Conservation (phyloP, 2,888 invertebrate species). For the Cordylochernes scorpioides region DNA sequence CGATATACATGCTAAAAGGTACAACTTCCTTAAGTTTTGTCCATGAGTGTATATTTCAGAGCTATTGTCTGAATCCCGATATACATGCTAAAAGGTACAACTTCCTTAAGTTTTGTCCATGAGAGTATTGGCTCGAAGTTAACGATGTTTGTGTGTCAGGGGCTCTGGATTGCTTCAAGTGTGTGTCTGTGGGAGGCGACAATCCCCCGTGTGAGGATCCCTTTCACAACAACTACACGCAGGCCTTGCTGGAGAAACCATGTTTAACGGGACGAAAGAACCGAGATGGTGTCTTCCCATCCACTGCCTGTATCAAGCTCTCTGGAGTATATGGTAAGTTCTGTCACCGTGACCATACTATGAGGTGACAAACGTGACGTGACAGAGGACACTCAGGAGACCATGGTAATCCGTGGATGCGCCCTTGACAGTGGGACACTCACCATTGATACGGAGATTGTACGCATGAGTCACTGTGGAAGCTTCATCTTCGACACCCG, state of each 20-base stretch:
- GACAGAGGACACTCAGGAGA: conserved; percentile 18
- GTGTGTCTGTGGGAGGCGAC: conserved; percentile 63
- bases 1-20: no score
- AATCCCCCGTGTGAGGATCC: conserved; percentile 80
- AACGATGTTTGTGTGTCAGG: no score
- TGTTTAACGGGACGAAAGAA: conserved; percentile 84
- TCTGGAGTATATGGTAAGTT: conserved; percentile 67
- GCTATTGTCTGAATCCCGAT: no score
- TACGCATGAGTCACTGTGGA: conserved; percentile 27
- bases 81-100: no score
- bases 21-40: no score
- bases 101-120: no score
- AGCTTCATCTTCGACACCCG: conserved; percentile 24
- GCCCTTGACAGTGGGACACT: conserved; percentile 28
- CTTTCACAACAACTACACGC: conserved; percentile 68
- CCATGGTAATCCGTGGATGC: conserved; percentile 27
- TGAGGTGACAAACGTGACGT: no score
- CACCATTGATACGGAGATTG: conserved; percentile 29
- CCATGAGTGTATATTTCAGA: no score
- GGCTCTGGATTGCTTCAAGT: conserved; percentile 88
- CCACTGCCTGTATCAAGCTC: conserved; percentile 86
- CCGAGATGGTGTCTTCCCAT: conserved; percentile 74
- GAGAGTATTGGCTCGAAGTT: no score
- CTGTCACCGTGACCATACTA: no score
- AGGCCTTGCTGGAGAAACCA: conserved; percentile 54